These are phyloP conservation scores for Cladopsammia gracilis DNA, from an alignment of 64 coral and sea anemone species.

Conservation along the genomic window DNA sequence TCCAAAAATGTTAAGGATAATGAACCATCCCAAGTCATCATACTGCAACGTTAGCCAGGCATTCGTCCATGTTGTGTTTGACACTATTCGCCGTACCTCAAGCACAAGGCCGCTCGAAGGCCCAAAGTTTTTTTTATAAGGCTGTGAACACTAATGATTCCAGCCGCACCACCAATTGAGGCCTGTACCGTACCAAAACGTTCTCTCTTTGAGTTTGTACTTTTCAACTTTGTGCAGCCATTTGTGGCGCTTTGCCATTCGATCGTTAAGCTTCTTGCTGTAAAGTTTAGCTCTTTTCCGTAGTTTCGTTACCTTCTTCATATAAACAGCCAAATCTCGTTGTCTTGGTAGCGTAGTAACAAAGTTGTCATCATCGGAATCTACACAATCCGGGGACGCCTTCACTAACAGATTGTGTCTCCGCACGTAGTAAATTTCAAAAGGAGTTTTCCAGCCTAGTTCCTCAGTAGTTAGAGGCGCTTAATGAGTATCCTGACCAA, in stretches of 20 bases:
- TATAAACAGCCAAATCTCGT: too few species aligned
- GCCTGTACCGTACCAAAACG: slow-evolving; percentile 39
- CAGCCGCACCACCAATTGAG: slow-evolving; percentile 30
- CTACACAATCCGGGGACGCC: not conserved
- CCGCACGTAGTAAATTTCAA: slow-evolving; percentile 60
- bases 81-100: slow-evolving; percentile 16
- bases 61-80: slow-evolving; percentile 30
- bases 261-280: too few species aligned
- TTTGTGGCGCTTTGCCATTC: too few species aligned
- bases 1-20: slow-evolving; percentile 21
- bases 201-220: too few species aligned
- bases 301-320: slow-evolving; percentile 10
- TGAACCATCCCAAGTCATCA: slow-evolving; percentile 12
- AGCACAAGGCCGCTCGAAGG: slow-evolving; percentile 29
- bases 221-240: too few species aligned
- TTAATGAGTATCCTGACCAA: too few species aligned
- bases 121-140: slow-evolving; percentile 44
- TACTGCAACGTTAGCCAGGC: not conserved
- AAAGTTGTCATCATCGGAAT: not conserved
- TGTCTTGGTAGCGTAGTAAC: slow-evolving; percentile 31
- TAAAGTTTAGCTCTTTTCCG: not conserved
- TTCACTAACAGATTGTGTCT: slow-evolving; percentile 58
- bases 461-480: too few species aligned
- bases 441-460: slow-evolving; percentile 68
- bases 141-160: slow-evolving; percentile 34